Conservation (phyloP, 2,113 vertebrate genomes). For the Helogale parvula region DNA sequence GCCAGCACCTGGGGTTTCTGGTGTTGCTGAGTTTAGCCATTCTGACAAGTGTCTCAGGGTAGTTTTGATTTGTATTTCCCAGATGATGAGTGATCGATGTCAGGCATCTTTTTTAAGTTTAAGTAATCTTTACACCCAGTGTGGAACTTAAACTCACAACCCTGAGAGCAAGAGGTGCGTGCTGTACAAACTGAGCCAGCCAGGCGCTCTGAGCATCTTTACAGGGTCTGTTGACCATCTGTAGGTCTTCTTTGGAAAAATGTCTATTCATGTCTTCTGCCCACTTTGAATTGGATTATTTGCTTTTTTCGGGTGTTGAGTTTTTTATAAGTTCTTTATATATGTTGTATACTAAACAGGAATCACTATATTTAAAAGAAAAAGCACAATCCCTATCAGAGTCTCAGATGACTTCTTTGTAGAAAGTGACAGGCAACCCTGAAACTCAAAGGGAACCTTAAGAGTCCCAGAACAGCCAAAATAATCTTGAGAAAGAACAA, state of each 20-base stretch:
- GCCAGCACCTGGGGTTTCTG: background rate
- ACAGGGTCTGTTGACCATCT: background rate
- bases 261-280: background rate
- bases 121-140: background rate
- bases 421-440: background rate
- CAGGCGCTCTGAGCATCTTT: background rate
- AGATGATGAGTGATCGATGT: background rate
- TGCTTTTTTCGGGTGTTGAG: background rate
- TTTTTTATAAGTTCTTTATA: background rate
- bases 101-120: background rate
- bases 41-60: background rate
- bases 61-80: background rate
- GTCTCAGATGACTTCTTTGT: background rate
- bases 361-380: background rate
- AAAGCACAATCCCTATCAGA: background rate
- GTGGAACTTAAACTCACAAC: background rate
- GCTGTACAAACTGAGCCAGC: background rate
- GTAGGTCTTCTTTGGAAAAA: background rate
- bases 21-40: background rate
- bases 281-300: background rate
- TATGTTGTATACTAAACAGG: background rate
- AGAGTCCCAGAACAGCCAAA: background rate
- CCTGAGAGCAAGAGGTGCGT: background rate
- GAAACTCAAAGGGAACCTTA: background rate
- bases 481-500: background rate